phyloP scores from a whole-genome alignment of 2,888 invertebrate genomes.

The Fabriciana adippe region DNA sequence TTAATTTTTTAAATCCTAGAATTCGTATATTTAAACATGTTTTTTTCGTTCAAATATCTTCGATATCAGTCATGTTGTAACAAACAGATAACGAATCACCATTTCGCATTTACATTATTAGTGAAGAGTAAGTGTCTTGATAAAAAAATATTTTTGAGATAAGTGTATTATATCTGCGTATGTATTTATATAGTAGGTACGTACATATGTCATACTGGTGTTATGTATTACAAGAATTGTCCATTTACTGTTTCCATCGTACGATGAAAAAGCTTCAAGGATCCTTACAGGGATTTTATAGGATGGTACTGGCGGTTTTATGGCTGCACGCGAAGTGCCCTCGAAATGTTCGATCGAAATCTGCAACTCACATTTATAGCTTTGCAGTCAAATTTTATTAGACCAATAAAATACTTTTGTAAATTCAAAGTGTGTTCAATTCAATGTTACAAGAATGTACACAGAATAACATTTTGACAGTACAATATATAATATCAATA shows the following conservation, averaged over 20 bases:
- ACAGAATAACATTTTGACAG: neutral
- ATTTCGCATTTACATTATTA: too few species aligned
- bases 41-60: too few species aligned
- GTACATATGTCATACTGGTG: too few species aligned
- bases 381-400: conserved; percentile 25
- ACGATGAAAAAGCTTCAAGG: conserved; percentile 50
- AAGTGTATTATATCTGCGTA: too few species aligned
- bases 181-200: neutral
- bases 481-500: neutral
- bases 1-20: too few species aligned
- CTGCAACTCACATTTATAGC: conserved; percentile 42
- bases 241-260: conserved; percentile 45
- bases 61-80: too few species aligned
- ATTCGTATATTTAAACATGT: too few species aligned
- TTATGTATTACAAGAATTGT: conserved; percentile 11
- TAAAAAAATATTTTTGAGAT: too few species aligned
- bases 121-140: too few species aligned
- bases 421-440: neutral
- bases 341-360: conserved; percentile 57
- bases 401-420: conserved; percentile 19
- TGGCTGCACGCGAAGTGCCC: conserved; percentile 59
- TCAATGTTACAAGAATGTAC: neutral
- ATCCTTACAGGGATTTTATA: conserved; percentile 65
- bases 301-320: conserved; percentile 68
- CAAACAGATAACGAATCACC: too few species aligned